Evolutionary conservation across 2,113 vertebrate species (phyloP), one percentile per base, ranked within the genome.

Genomic region (Tringa solitaria): DNA sequence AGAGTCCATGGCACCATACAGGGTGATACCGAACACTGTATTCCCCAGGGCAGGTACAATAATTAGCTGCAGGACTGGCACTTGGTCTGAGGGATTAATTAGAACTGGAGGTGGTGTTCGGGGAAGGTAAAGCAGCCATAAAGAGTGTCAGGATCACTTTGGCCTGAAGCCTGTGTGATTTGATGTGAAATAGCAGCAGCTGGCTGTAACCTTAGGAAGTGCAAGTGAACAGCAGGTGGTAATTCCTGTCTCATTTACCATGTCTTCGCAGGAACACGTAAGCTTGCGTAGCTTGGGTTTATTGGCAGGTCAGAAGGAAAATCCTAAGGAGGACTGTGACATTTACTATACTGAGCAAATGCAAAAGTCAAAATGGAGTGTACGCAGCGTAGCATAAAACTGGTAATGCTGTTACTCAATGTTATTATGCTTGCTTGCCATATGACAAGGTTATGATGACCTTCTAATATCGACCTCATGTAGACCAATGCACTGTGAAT

Each of bases 201-300:
- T 96, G 96, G 94, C 94, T 84, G 82, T 95, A 96, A 97, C 94
- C 75, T 85, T 93, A 96, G 96, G 91, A 98, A 97, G 96, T 93
- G 65, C 93, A 94, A 95, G 84, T 82, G 95, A 93, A 83, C 94
- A 97, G 93, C 97, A 98, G 96, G 93, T 98, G 96, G 95, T 82
- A 86, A 92, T 97, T 98, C 96, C 93, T 90, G 90, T 96, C 96
- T 96, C 97, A 89, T 97, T 97, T 95, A 60, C 95, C 95, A 95
- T 89, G 97, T 98, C 96, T 97, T 98, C 96, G 69, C 83, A 95
- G 93, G 91, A 97, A 89, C 95, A 95, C 90, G 74, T 85, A 86
- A 95, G 92, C 95, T 96, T 86, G 46, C 73, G 90, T 57, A 74
- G 91, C 85, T 73, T 80, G 72, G 84, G 94, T 96, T 93, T 95